Evolutionary conservation across 2,113 vertebrate genomes (phyloP), one percentile per base, ranked within the genome.

Genomic region (Columba janthina): DNA sequence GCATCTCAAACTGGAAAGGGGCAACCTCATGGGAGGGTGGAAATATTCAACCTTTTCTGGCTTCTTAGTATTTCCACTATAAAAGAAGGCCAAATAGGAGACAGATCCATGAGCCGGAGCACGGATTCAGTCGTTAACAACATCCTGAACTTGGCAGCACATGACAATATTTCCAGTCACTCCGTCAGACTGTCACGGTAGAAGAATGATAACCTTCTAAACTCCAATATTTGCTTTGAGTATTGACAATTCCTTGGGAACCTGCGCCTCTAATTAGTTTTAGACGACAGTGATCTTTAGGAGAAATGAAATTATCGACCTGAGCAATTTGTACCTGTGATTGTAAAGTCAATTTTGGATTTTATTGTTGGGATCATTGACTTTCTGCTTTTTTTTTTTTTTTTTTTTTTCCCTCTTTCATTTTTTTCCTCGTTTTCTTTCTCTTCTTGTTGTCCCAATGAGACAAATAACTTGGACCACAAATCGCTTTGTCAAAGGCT

Each of bases 1-100:
- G 32, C 99, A 99, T 90, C 99, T 99, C 95, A 99, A 99, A 98
- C 98, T 99, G 97, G 99, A 99, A 95, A 97, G 99, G 93, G 99
- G 99, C 83, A 99, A 99, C 96, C 98, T 99, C 90, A 99, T 99
- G 99, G 99, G 99, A 91, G 99, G 99, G 98, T 99, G 99, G 99
- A 99, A 99, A 97, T 99, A 99, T 87, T 99, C 99, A 95, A 99
- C 99, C 74, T 99, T 99, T 98, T 99, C 99, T 5, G 99, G 99
- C 98, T 99, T 99, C 98, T 98, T 99, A 98, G 99, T 99, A 77
- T 99, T 99, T 98, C 99, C 99, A 78, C 98, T 99, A 98, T 99
- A 99, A 99, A 98, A 88, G 73, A 93, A 84, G 66, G 76, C 88
- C 69, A 42, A 76, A 79, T n/a, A 40, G 71, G 84, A 83, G 81